Base-by-base conservation (phyloP, 2,888 invertebrate species). In the Thera britannica region DNA sequence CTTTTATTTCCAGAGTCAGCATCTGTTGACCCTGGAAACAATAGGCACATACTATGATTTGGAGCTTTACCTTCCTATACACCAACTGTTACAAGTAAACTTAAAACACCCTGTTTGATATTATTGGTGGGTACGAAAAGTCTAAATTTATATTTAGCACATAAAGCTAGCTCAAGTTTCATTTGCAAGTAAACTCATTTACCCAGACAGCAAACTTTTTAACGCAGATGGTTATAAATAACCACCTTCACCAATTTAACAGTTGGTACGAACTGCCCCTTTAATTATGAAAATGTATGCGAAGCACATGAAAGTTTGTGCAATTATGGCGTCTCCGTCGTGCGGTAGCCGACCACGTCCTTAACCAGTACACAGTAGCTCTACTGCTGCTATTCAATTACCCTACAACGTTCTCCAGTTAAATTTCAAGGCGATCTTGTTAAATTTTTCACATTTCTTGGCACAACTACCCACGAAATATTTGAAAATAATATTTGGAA, bases 281-380 rank as follows among this genome's bases (percentile, higher is more conserved):
- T 90, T 92, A 91, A 92, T 92, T 92, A 93, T 92, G 91, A 92
- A 92, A 92, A 93, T 92, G 89, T 93, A 93, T 92, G 93, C 92
- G 85, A 84, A 90, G 92, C 90, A 90, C 91, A 92, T 89, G 92
- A 90, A 93, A 92, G 91, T 93, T 92, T 89, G 86, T 90, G 92
- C 90, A 92, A 92, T 92, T 92, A 92, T 88, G 87, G 83, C 84
- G 81, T 81, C 80, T 87, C 83, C 85, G 77, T 81, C 83, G 83
- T 83, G 85, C 87, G 83, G 86, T 83, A 85, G 85, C 84, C 83
- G 75, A 82, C 89, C 87, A 80, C 86, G 87, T 84, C 87, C 88
- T 87, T 84, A 86, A 87, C 88, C 84, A 79, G 85, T 82, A 81
- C 82, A 82, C 83, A 80, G 84, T 82, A 79, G 82, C 86, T 83